Evolutionary conservation across 2,797 vertebrate genomes (phyloP).

Genomic region (Onychomys torridus): DNA sequence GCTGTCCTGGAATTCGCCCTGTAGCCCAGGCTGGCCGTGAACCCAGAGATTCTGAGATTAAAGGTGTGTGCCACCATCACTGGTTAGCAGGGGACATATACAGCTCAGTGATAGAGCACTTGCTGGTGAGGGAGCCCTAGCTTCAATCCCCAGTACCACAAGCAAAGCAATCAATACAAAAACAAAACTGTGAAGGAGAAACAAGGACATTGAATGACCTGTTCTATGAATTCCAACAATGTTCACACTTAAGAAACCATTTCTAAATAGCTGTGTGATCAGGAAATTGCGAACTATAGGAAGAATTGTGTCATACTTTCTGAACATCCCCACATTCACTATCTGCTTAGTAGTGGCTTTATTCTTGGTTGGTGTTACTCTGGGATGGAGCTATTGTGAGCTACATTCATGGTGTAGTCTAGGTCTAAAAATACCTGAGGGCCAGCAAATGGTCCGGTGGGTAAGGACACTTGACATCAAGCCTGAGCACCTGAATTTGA

Average conservation of each 20-base stretch:
- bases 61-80: background rate
- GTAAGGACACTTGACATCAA: background rate
- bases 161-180: background rate
- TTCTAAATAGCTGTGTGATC: conserved; percentile 12
- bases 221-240: background rate
- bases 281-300: background rate
- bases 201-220: background rate
- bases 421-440: background rate
- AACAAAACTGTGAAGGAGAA: background rate
- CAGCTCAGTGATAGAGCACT: background rate
- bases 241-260: background rate
- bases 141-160: background rate
- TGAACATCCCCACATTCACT: background rate
- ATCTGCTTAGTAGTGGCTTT: background rate
- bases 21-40: background rate
- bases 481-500: background rate
- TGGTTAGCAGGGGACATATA: background rate
- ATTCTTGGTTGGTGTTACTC: background rate
- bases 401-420: background rate
- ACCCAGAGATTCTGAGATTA: background rate
- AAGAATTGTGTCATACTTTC: background rate
- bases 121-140: background rate
- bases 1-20: background rate
- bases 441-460: background rate
- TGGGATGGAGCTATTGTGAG: conserved; percentile 10